Base-by-base conservation (phyloP, 2,888 invertebrate species). In the Gymnocheta viridis region DNA sequence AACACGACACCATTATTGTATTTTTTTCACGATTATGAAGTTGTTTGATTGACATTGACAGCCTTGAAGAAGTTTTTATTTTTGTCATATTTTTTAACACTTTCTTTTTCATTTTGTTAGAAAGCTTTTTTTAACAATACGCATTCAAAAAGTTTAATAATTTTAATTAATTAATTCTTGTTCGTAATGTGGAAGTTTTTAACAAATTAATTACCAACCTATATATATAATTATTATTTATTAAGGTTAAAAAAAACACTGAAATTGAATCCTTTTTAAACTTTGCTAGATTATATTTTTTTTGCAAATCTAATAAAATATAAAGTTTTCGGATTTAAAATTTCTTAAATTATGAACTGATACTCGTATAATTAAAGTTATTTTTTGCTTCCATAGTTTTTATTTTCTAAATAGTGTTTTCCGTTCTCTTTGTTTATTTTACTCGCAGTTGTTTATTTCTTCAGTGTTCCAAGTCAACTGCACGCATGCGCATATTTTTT, bases 21-120 rank as follows among this genome's bases (percentile, higher is more conserved):
- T 47, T 67, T 67, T 19, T 72, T 47, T 74, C 12, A 69, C 58
- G 66, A 32, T 66, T 56, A 17, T 64, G 44, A 38, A 12, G 10
- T 56, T 44, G 29, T 62, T 56, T 79, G 49, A 32, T 49, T 44
- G 17, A n/a, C 56, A 56, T 19, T 54, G 44, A 27, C 51, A 22
- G 14, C 22, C 17, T 47, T 66, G 22, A 9, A 4, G 19, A 22
- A 14, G n/a, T 24, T n/a, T 77, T 38, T 9, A 51, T 49, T 44
- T 41, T 74, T 51, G 6, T 29, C 54, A 72, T 47, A 35, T 19
- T 44, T 69, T 44, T 76, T 51, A 62, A 44, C 70, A 88, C 87
- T 89, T 88, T 89, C 89, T 77, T 76, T 89, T 89, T 90, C 86
- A 83, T 85, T 76, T 54, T 60, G 60, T 32, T 69, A 72, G 54